phyloP scores from a whole-genome alignment of 2,113 vertebrate genomes.

The Xiphophorus couchianus region DNA sequence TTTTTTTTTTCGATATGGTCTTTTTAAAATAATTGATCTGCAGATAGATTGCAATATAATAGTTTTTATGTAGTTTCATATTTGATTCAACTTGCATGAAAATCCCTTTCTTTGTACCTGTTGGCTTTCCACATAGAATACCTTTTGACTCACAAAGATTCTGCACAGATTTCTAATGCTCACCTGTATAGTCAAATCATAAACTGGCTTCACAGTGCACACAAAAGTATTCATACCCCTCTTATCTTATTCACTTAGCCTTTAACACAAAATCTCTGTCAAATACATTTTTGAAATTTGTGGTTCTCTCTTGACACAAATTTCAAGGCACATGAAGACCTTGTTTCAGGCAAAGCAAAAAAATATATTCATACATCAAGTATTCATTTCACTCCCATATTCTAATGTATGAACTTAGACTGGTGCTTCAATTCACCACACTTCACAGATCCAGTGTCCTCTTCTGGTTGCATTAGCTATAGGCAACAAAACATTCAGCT shows the following conservation, averaged over 20 bases:
- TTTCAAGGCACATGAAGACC: background rate
- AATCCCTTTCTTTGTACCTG: background rate
- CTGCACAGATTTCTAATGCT: background rate
- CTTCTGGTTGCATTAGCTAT: slow-evolving; percentile 3
- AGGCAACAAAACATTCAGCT: background rate
- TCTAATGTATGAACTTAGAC: background rate
- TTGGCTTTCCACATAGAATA: background rate
- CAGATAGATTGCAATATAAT: background rate
- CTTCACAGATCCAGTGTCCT: background rate
- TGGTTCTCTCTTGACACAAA: background rate
- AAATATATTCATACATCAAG: background rate
- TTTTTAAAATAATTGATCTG: background rate
- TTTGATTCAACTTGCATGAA: background rate
- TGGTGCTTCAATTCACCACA: background rate
- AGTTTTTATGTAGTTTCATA: background rate
- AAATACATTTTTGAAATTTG: background rate
- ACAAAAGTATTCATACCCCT: background rate
- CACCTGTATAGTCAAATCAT: no score
- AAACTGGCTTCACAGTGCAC: background rate
- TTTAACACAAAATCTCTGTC: background rate
- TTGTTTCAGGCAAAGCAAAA: background rate
- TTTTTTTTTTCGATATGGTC: no score
- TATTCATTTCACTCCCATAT: background rate
- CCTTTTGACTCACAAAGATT: background rate
- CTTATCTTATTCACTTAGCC: background rate